Conservation (phyloP, 1,140 invertebrate genomes). For the Drosophila parabipectinata region DNA sequence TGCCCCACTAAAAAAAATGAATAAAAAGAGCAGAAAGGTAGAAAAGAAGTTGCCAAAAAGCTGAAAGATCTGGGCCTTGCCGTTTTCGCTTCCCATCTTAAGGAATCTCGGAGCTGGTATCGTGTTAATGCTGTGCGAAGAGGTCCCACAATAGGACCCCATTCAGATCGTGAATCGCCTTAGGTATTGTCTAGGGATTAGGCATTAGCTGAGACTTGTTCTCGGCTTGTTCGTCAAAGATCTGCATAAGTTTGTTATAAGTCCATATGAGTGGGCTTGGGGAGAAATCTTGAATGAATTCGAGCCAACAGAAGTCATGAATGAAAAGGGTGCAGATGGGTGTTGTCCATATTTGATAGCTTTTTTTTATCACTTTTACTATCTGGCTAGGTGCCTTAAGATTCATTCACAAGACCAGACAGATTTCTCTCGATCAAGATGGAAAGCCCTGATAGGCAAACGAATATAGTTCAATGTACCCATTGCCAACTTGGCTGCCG, state of each 20-base stretch:
- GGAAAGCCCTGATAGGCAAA: not conserved
- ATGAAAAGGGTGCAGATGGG: slow-evolving; percentile 12
- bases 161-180: slow-evolving; percentile 12
- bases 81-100: slow-evolving; percentile 59
- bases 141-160: slow-evolving; percentile 49
- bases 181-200: slow-evolving; percentile 56
- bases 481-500: slow-evolving; percentile 9
- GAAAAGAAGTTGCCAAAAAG: slow-evolving; percentile 44
- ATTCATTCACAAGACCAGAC: slow-evolving; percentile 17
- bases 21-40: slow-evolving; percentile 16
- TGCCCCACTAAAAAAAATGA: slow-evolving; percentile 1
- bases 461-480: not conserved
- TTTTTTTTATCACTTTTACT: slow-evolving; percentile 35
- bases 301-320: slow-evolving; percentile 25
- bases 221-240: slow-evolving; percentile 20
- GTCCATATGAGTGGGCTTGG: slow-evolving; percentile 11
- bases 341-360: slow-evolving; percentile 1
- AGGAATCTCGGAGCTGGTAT: slow-evolving; percentile 43
- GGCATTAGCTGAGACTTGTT: slow-evolving; percentile 42
- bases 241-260: slow-evolving; percentile 36
- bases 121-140: slow-evolving; percentile 59
- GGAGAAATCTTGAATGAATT: slow-evolving; percentile 44
- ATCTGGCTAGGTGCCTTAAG: not conserved
- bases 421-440: slow-evolving; percentile 24
- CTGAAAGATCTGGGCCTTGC: slow-evolving; percentile 27